phyloP scores from a whole-genome alignment of 1,140 invertebrate species.

The Steinernema khuongi region DNA sequence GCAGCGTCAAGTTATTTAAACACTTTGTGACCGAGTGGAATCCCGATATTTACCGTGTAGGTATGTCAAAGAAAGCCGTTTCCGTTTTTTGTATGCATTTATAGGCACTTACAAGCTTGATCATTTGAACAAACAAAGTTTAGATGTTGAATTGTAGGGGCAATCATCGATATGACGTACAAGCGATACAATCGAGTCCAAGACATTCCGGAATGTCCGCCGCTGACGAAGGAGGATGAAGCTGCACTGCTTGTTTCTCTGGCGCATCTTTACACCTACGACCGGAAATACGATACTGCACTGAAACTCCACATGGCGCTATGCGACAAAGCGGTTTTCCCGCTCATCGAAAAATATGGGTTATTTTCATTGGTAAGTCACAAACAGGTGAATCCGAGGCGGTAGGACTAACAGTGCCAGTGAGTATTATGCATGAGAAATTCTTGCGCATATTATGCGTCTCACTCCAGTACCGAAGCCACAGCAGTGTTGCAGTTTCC shows the following conservation, averaged over 20 bases:
- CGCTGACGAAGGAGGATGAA: conserved; percentile 2
- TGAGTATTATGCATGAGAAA: too few relatives aligned
- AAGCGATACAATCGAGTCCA: not conserved
- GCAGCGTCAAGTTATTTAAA: conserved; percentile 70
- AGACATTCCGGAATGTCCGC: not conserved
- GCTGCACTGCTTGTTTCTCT: conserved; percentile 63
- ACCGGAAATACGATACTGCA: conserved; percentile 84
- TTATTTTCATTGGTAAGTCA: conserved; percentile 45
- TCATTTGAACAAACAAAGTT: not conserved
- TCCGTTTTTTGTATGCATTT: not conserved
- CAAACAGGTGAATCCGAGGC: too few relatives aligned
- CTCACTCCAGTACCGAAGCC: too few relatives aligned
- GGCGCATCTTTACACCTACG: conserved; percentile 82
- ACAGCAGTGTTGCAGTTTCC: too few relatives aligned
- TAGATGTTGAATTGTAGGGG: not conserved
- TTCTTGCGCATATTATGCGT: too few relatives aligned
- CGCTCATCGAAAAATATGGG: conserved; percentile 50
- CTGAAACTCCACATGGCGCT: conserved; percentile 79
- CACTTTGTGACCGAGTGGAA: conserved; percentile 82
- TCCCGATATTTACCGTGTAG: conserved; percentile 73
- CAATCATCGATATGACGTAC: not conserved
- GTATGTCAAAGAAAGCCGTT: conserved; percentile 24
- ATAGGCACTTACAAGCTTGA: not conserved
- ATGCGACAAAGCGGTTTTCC: conserved; percentile 46
- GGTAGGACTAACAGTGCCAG: too few relatives aligned